These are phyloP conservation scores for Dipodomys merriami DNA, from an alignment of 2,113 vertebrate species.

Conservation along the genomic window DNA sequence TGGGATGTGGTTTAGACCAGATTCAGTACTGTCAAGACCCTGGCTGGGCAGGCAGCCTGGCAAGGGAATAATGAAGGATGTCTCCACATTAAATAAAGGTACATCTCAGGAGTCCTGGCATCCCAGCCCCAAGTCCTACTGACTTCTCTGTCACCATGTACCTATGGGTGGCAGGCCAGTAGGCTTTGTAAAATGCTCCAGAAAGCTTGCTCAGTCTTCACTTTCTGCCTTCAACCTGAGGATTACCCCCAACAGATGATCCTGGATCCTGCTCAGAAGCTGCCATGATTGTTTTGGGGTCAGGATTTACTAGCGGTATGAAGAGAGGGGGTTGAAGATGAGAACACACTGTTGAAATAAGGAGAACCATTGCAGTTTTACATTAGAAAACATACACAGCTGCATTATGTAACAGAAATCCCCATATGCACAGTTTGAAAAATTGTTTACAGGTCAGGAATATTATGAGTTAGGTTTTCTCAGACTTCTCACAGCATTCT, in stretches of 20 bases:
- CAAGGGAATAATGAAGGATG: slow-evolving; percentile 32
- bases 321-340: background rate
- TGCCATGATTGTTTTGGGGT: background rate
- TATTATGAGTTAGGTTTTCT: background rate
- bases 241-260: background rate
- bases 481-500: background rate
- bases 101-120: background rate
- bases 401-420: background rate
- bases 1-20: slow-evolving; percentile 63
- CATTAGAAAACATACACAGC: too few species aligned
- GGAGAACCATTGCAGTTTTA: background rate
- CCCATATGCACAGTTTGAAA: background rate
- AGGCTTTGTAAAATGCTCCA: background rate
- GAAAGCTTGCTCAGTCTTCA: background rate
- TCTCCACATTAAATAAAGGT: background rate
- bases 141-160: background rate
- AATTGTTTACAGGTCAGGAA: background rate
- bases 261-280: background rate
- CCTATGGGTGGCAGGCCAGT: background rate
- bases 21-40: slow-evolving; percentile 27
- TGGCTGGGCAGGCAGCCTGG: slow-evolving; percentile 5
- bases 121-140: rapidly evolving
- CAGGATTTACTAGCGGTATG: background rate
- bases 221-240: background rate
- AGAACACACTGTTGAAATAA: background rate